Base-by-base conservation (phyloP, 1,140 invertebrate species). In the Rhyzopertha dominica region DNA sequence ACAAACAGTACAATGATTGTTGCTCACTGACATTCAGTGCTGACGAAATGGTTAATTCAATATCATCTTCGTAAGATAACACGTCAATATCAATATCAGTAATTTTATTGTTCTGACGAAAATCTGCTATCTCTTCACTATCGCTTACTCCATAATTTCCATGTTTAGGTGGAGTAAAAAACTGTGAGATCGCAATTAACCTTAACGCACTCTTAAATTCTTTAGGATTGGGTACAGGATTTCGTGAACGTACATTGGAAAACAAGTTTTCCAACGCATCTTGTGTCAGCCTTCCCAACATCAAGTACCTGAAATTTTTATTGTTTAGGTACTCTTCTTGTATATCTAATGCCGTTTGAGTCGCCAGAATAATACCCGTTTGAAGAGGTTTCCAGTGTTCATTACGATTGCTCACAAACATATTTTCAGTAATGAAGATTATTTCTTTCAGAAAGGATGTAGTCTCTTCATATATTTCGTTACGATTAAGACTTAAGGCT, bases 301-400 rank as follows among this genome's bases (percentile, higher is more conserved):
- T 20, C 10, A 40, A 14, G 30, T 18, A 40, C 5, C 20, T 25
- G 9, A 40, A 25, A 12, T 40, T 8, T 7, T 40, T 10, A 10
- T 5, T 35, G 23, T 37, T 20, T 5, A 37, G 18, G 26, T 43
- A 28, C 8, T 28, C 20, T 41, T 43, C 30, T 35, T 37, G 20
- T 14, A 44, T 44, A 36, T 44, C 30, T 4, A 44, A 20, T 14
- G 28, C 42, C 3, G 23, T 44, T 44, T 44, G 30, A n/a, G 31
- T 44, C 4, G 29, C 26, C 22, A 44, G 17, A 14, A 44, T 13
- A 17, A 44, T 10, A 3, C 42, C 42, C 23, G 30, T 31, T 30
- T 44, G 31, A 30, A 44, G 36, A 35, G 42, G 42, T 30, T 44
- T 44, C 31, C 42, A 44, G 12, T 12, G 12, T n/a, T 20, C 31